Evolutionary conservation across 1,140 invertebrate species (phyloP).

Genomic region (Drosophila ambigua): DNA sequence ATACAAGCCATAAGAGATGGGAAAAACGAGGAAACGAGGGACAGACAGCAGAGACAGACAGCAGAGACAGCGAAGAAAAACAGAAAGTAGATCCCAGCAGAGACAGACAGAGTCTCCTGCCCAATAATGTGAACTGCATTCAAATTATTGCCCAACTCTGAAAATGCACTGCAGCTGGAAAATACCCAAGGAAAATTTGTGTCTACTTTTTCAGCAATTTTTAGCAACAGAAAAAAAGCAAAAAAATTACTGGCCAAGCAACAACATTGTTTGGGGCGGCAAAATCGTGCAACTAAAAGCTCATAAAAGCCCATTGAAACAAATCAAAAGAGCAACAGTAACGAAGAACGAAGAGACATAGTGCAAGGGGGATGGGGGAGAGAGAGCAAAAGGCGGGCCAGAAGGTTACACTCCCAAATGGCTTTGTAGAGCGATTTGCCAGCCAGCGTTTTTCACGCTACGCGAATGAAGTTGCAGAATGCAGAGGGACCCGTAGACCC

Average conservation of each 20-base stretch:
- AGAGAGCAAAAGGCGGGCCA: not conserved
- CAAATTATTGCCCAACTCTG: no score
- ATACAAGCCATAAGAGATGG: constrained; percentile 12
- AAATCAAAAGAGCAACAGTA: constrained; percentile 46
- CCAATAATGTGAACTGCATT: no score
- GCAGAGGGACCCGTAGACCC: no score
- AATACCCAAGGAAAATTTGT: no score
- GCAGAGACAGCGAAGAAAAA: not conserved
- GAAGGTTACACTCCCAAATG: constrained; percentile 19
- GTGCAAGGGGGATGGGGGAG: not conserved
- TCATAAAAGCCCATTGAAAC: constrained; percentile 69
- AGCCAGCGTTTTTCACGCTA: no score
- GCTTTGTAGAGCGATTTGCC: not conserved
- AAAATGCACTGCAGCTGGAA: no score
- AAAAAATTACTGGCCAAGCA: constrained; percentile 2
- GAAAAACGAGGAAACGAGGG: constrained; percentile 12
- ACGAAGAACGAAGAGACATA: not conserved
- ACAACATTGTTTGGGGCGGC: constrained; percentile 26
- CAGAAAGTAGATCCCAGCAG: not conserved
- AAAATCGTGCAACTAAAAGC: constrained; percentile 63
- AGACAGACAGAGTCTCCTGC: not conserved
- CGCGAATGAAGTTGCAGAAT: no score
- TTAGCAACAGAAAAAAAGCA: not conserved
- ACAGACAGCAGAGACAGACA: not conserved
- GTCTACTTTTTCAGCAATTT: no score